Evolutionary conservation across 2,888 invertebrate genomes (phyloP), one percentile per base, ranked within the genome.

Genomic region (Ischnura elegans): DNA sequence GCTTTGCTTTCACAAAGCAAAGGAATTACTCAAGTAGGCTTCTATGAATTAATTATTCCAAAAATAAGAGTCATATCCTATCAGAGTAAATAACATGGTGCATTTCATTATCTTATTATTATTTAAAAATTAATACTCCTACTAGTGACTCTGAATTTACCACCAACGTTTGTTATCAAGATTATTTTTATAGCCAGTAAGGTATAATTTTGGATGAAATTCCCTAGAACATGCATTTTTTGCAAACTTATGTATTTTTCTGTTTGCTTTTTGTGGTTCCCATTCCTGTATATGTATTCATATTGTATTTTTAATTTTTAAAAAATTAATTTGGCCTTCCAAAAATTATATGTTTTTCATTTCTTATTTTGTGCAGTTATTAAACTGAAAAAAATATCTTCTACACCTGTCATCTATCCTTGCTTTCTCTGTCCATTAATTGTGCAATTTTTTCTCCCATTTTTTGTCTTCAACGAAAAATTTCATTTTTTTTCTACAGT

Each of bases 261-360:
- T 94, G 94, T 94, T 94, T 94, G 94, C 94, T 76, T 94, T 29
- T 94, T 93, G 93, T 87, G 93, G 25, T 93, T 94, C 94, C 94
- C 93, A 66, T 87, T 87, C 94, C 76, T 94, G 87, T 94, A 86
- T 93, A 94, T 94, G 46, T 94, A 93, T 47, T 87, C n/a, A 93
- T 94, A 87, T 93, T 25, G 29, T 61, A 90, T 90, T 90, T 90
- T 90, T 61, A 43, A 43, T 61, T 90, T 90, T 76, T 61, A 43
- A 61, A 86, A 90, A 43, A 42, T n/a, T 90, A 61, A 51, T 19
- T 51, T 61, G 55, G 61, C 42, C 76, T n/a, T 21, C 16, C 76
- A 29, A 76, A 76, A 76, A 76, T 76, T 90, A 90, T 21, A 43
- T 42, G 29, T 90, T 51, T 90, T 90, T 61, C 16, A 36, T 61